Evolutionary conservation across 1,140 invertebrate genomes (phyloP), one percentile per base, ranked within the genome.

Genomic region (Neodiprion pinetum): DNA sequence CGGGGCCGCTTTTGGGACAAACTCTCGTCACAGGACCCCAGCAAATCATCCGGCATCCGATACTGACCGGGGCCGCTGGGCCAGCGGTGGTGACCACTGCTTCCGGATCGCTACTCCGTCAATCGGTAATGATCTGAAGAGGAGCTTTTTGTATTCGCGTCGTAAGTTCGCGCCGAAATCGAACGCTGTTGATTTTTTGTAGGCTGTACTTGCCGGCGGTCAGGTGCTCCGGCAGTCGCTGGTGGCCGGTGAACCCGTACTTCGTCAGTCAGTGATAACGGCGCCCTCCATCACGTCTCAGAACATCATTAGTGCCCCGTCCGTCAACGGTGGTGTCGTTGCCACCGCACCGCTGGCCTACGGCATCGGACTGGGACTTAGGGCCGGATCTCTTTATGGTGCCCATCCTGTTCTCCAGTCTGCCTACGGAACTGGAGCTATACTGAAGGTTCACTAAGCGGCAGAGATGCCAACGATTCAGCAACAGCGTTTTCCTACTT

Each of bases 401-500:
- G 74, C 78, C 14, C 77, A 81, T 50, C 67, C 79, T 70, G 47
- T 80, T 21, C 67, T 78, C 10, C 75, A 76, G n/a, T 69, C 77
- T 68, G 75, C 72, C 66, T 82, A 82, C 12, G 78, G 74, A n/a
- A 48, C 75, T 48, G 75, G 74, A 65, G 72, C 75, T 53, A 48
- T 81, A 61, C 75, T 82, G 11, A 81, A 77, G 67, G 69, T 82
- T 47, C 77, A 81, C 40, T 82, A 80, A 67, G 9, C 0, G 21
- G 21, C 68, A 69, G 53, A 61, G 53, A 61, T 17, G 11, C n/a
- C 7, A 17, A 12, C n/a, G 53, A 61, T 14, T 61, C 53, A 61
- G 53, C 53, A 61, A 61, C n/a, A 61, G 53, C 53, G 11, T 61
- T 61, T 61, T 61, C n/a, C 53, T 40, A 1, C 28, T 0, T 40